phyloP scores from a whole-genome alignment of 2,888 invertebrate genomes.

The Drosophila prostipennis region DNA sequence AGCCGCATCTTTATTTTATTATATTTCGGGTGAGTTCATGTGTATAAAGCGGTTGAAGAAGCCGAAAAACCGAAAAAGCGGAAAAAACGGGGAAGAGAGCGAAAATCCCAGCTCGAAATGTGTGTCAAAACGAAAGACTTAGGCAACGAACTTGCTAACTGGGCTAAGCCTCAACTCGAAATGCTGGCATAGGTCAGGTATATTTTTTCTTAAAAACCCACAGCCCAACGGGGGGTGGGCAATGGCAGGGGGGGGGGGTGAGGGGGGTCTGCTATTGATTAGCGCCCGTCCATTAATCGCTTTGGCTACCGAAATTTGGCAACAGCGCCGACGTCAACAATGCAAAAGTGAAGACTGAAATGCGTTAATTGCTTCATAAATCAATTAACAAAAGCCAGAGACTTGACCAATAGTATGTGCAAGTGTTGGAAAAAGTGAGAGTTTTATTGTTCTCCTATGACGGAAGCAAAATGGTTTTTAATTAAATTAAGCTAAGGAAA shows the following conservation, averaged over 20 bases:
- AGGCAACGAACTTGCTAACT: slow-evolving; percentile 70
- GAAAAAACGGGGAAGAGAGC: background rate
- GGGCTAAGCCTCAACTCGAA: slow-evolving; percentile 40
- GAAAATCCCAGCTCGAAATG: slow-evolving; percentile 18
- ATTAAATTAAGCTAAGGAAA: background rate
- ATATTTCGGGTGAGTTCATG: slow-evolving; percentile 21
- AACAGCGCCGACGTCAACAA: slow-evolving; percentile 26
- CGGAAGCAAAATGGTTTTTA: background rate
- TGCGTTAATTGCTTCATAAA: slow-evolving; percentile 32
- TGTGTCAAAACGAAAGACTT: slow-evolving; percentile 75
- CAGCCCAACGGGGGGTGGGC: background rate
- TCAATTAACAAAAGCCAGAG: slow-evolving; percentile 23
- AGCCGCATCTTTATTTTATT: slow-evolving; percentile 23
- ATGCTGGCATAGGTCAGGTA: slow-evolving; percentile 45
- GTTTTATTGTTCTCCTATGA: slow-evolving; percentile 18
- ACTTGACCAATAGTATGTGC: slow-evolving; percentile 5
- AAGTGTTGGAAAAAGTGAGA: slow-evolving; percentile 11
- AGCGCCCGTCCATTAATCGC: slow-evolving; percentile 72
- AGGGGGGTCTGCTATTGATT: slow-evolving; percentile 57
- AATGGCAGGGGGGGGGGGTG: background rate
- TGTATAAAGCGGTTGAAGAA: background rate
- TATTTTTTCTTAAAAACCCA: slow-evolving; percentile 4
- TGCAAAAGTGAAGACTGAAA: slow-evolving; percentile 25
- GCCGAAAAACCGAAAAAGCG: no score
- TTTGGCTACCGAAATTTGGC: slow-evolving; percentile 51